Percentiles rank a stretch among this genome's conserved stretches.
These are phyloP conservation scores for Hofmannophila pseudospretella DNA, from an alignment of 2,888 invertebrate genomes.

Conservation along the genomic window DNA sequence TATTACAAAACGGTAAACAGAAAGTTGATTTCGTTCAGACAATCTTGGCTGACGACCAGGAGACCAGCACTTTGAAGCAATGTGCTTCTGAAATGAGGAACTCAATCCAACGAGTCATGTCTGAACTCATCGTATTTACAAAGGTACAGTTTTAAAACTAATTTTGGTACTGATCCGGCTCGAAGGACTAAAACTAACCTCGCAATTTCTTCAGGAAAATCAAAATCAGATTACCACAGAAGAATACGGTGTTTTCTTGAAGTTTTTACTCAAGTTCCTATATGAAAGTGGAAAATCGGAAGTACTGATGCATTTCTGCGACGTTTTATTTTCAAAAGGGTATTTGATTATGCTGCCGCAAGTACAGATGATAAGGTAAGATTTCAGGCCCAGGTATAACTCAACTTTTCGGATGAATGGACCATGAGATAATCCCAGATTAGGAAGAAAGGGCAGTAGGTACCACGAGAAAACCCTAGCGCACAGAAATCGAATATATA, in stretches of 20 bases:
- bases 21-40: constrained; percentile 48
- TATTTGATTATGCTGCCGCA: constrained; percentile 58
- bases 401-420: too few species aligned
- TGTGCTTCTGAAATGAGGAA: constrained; percentile 35
- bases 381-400: too few species aligned
- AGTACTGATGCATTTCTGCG: constrained; percentile 45
- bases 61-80: constrained; percentile 36
- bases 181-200: neutral
- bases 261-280: constrained; percentile 47
- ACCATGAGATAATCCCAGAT: too few species aligned
- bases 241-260: constrained; percentile 55
- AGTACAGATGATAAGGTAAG: constrained; percentile 50
- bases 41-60: constrained; percentile 51
- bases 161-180: too few species aligned
- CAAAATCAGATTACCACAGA: constrained; percentile 45
- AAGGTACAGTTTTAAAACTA: too few species aligned
- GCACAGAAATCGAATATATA: too few species aligned
- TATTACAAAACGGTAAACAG: constrained; percentile 32
- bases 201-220: constrained; percentile 42
- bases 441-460: too few species aligned
- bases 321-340: constrained; percentile 50
- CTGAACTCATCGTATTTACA: constrained; percentile 49
- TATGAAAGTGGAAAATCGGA: constrained; percentile 32
- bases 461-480: too few species aligned
- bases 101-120: constrained; percentile 33